Conservation (phyloP, 35 echinoderm and acorn worm genomes). For the Hemicentrotus pulcherrimus region DNA sequence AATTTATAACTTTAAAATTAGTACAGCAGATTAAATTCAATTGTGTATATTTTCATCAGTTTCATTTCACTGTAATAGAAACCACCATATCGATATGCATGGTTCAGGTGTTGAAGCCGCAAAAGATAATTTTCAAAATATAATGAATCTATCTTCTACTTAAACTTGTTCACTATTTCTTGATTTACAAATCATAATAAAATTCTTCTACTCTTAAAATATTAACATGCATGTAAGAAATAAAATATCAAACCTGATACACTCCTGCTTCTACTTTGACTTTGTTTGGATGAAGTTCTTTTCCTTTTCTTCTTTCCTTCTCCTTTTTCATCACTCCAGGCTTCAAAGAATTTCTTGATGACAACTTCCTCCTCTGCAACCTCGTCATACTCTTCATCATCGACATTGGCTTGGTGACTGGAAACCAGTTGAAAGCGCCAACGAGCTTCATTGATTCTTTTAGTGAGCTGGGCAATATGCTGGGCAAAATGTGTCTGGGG, state of each 20-base stretch:
- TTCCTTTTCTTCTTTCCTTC: constrained; percentile 22
- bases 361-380: constrained; percentile 58
- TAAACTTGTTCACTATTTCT: too few species aligned
- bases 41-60: too few species aligned
- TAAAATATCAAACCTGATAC: constrained; percentile 61
- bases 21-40: too few species aligned
- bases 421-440: constrained; percentile 95
- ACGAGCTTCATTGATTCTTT: constrained; percentile 89
- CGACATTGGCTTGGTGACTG: constrained; percentile 47
- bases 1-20: not conserved
- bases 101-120: too few species aligned
- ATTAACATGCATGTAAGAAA: not conserved
- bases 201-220: too few species aligned
- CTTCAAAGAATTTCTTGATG: constrained; percentile 26
- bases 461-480: constrained; percentile 73
- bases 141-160: too few species aligned
- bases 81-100: too few species aligned
- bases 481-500: constrained; percentile 62
- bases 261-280: constrained; percentile 39
- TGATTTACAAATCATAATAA: too few species aligned
- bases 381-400: constrained; percentile 63
- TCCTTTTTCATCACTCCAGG: constrained; percentile 52
- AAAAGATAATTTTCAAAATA: too few species aligned
- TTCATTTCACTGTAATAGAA: too few species aligned
- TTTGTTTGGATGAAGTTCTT: constrained; percentile 8